Evolutionary conservation across 2,797 vertebrate species (phyloP), one percentile per base, ranked within the genome.

Genomic region (Orestias chungarensis): DNA sequence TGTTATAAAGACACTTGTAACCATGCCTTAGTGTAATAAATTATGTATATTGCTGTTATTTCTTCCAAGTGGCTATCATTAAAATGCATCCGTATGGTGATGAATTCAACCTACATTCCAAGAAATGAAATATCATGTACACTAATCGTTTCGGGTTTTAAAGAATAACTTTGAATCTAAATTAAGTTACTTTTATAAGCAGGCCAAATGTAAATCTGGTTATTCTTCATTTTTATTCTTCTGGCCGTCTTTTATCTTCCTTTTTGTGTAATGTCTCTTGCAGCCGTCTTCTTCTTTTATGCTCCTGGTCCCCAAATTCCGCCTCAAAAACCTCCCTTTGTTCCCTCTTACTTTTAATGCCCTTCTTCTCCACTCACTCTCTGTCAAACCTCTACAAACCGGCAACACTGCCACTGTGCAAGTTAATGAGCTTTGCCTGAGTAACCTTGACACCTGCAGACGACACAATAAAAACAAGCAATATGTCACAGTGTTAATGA

Each of bases 391-490:
- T 71, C 73, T 82, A 66, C 74, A 68, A 71, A 64, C 49, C 59
- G 18, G 66, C 66, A 79, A 64, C 43, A 42, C 74, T 80, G 75
- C 78, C 77, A 66, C 55, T 76, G 72, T 85, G 74, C 61, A 78
- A 79, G 86, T 84, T 82, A 88, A 89, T 87, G 75, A 89, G 78
- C 59, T 83, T 54, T 76, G 49, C 78, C 81, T 66, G 74, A 83
- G 55, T 80, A 81, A 87, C 84, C 78, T 73, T 70, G 79, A 90
- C 79, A 83, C 86, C 38, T 15, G 64, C 40, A 69, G 52, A 84
- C 23, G 5, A 87, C 68, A 75, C 75, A 71, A 70, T 72, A 55
- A 82, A 85, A 78, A 67, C 77, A 87, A 67, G 57, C 65, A 78
- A 72, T 80, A 83, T n/a, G 3, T 85, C 70, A 64, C 71, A 76